These are phyloP conservation scores for Melinaea marsaeus DNA, from an alignment of 2,888 invertebrate genomes.

Conservation along the genomic window DNA sequence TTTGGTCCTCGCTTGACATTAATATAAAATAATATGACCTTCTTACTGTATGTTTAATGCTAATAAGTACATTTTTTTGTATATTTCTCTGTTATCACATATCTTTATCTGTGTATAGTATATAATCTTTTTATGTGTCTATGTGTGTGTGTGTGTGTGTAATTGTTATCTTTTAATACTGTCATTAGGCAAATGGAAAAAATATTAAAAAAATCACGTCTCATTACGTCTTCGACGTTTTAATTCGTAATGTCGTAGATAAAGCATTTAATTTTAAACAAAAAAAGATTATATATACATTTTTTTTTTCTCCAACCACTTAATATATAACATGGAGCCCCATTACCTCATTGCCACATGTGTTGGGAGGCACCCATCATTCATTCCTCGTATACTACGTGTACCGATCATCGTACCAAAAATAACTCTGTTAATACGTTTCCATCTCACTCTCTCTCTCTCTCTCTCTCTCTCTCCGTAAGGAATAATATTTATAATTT, in stretches of 20 bases:
- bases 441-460: slow-evolving; percentile 28
- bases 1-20: not conserved
- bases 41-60: not conserved
- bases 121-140: too few relatives aligned
- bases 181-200: too few relatives aligned
- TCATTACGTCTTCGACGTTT: not conserved
- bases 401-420: slow-evolving; percentile 50
- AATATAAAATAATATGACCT: not conserved
- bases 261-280: not conserved
- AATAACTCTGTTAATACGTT: slow-evolving; percentile 62
- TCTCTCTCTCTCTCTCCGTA: too few relatives aligned
- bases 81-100: too few relatives aligned
- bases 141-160: too few relatives aligned
- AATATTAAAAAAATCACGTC: not conserved
- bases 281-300: not conserved
- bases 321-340: slow-evolving; percentile 16
- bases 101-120: too few relatives aligned
- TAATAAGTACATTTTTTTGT: too few relatives aligned
- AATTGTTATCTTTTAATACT: too few relatives aligned
- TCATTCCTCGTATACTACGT: slow-evolving; percentile 36
- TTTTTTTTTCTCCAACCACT: not conserved
- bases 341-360: slow-evolving; percentile 46
- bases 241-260: not conserved
- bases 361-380: slow-evolving; percentile 49
- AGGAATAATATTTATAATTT: too few relatives aligned